Evolutionary conservation across 1,140 invertebrate genomes (phyloP).

Genomic region (Leptopilina boulardi): DNA sequence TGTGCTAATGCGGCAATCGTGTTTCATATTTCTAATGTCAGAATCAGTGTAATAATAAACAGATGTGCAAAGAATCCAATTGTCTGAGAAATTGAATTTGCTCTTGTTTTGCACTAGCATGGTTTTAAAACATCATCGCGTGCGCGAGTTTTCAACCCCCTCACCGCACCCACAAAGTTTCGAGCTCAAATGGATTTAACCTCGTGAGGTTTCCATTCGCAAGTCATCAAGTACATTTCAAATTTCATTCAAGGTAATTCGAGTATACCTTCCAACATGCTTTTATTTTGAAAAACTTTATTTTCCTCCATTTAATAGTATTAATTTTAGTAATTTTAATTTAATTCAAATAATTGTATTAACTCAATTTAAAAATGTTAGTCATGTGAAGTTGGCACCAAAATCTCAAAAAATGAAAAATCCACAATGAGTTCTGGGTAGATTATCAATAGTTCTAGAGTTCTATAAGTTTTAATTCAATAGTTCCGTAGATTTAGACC

Average conservation of each 20-base stretch:
- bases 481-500: too few species aligned
- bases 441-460: too few species aligned
- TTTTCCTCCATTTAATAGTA: background rate
- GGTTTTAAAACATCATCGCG: conserved; percentile 48
- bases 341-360: too few species aligned
- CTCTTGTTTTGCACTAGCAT: conserved; percentile 23
- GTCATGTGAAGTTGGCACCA: too few species aligned
- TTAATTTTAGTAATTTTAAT: too few species aligned
- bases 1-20: background rate
- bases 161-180: conserved; percentile 50
- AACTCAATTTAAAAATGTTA: too few species aligned
- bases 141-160: conserved; percentile 48
- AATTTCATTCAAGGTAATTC: conserved; percentile 38
- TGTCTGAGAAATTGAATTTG: conserved; percentile 29
- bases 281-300: background rate
- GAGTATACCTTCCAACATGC: conserved; percentile 18
- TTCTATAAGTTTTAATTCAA: too few species aligned
- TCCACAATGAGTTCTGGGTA: too few species aligned
- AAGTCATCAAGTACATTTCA: conserved; percentile 34
- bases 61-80: conserved; percentile 20
- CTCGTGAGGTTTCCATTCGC: conserved; percentile 49
- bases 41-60: conserved; percentile 11
- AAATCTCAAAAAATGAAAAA: too few species aligned
- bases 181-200: conserved; percentile 48
- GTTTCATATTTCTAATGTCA: conserved; percentile 26